These are phyloP conservation scores for Drosophila tristis DNA, from an alignment of 1,140 invertebrate species.

Conservation along the genomic window DNA sequence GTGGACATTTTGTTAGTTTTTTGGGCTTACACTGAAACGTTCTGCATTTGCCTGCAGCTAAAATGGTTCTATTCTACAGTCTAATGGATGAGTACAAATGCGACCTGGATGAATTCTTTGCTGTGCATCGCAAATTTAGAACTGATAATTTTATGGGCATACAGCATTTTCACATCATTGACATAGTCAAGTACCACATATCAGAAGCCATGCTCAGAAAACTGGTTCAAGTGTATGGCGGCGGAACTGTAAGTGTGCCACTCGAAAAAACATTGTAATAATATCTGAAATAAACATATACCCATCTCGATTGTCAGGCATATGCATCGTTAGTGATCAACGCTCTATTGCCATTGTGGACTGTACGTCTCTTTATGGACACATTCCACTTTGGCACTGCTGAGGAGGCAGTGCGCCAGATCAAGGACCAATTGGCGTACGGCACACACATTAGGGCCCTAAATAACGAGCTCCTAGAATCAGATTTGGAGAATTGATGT, in stretches of 20 bases:
- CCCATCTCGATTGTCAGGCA: conserved; percentile 12
- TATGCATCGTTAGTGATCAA: conserved; percentile 60
- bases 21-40: conserved; percentile 8
- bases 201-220: conserved; percentile 60
- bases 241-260: conserved; percentile 42
- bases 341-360: conserved; percentile 67
- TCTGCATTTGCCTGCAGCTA: conserved; percentile 15
- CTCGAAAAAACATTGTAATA: background rate
- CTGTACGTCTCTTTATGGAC: conserved; percentile 70
- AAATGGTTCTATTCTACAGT: conserved; percentile 33
- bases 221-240: conserved; percentile 39
- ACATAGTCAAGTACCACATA: conserved; percentile 48
- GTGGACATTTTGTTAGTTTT: conserved; percentile 67
- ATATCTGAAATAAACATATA: background rate
- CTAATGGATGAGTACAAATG: conserved; percentile 49
- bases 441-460: conserved; percentile 28
- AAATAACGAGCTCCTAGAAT: too few relatives aligned
- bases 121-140: too few relatives aligned
- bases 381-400: conserved; percentile 36
- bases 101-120: conserved; percentile 51
- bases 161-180: conserved; percentile 54
- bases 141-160: conserved; percentile 11
- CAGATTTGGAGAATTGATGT: too few relatives aligned
- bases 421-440: conserved; percentile 50
- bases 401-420: conserved; percentile 49